phyloP scores from a whole-genome alignment of 2,888 invertebrate genomes.

The Molanna angustata region DNA sequence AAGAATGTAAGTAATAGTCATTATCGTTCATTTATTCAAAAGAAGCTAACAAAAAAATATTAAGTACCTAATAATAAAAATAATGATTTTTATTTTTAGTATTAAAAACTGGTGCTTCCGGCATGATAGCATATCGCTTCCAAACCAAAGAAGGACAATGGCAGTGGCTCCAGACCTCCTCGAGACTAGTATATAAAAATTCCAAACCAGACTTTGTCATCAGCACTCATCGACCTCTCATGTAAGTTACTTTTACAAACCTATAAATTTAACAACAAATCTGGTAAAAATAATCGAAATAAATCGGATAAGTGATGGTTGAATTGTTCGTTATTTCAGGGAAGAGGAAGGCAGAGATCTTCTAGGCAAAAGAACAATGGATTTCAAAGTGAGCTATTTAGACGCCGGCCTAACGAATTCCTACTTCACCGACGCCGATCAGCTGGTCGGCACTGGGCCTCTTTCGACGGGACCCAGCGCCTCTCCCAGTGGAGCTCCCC shows the following conservation, averaged over 20 bases:
- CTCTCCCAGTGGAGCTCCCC: conserved; percentile 60
- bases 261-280: too few relatives aligned
- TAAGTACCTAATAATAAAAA: background rate
- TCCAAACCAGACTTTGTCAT: conserved; percentile 99
- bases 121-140: conserved; percentile 97
- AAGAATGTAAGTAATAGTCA: conserved; percentile 79
- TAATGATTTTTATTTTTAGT: conserved; percentile 62
- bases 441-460: conserved; percentile 62
- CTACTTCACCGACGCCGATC: conserved; percentile 86
- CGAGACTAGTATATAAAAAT: conserved; percentile 97
- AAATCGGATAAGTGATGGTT: too few relatives aligned
- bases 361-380: conserved; percentile 96
- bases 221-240: conserved; percentile 96
- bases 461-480: conserved; percentile 54
- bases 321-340: too few relatives aligned
- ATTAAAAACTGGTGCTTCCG: conserved; percentile 97
- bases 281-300: too few relatives aligned
- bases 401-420: conserved; percentile 90
- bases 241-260: conserved; percentile 74
- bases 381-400: conserved; percentile 97
- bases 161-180: conserved; percentile 97
- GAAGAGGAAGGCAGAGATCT: conserved; percentile 98
- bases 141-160: conserved; percentile 92
- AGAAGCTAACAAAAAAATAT: background rate
- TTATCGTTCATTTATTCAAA: background rate